Evolutionary conservation across 2,113 vertebrate genomes (phyloP).

Genomic region (Gallinago paraguaiae): DNA sequence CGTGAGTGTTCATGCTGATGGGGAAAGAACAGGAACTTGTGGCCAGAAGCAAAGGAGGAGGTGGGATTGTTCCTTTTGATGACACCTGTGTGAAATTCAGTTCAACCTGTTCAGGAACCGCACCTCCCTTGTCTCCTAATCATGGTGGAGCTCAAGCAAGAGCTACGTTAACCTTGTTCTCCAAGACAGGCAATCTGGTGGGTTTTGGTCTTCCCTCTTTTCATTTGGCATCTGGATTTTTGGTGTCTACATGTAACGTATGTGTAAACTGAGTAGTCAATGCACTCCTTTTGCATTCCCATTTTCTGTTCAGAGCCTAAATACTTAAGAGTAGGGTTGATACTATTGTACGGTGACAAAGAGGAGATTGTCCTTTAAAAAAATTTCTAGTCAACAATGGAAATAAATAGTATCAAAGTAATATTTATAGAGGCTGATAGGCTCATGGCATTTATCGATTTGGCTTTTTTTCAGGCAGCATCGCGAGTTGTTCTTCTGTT

Average conservation of each 20-base stretch:
- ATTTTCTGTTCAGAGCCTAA: not conserved
- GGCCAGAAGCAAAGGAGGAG: not conserved
- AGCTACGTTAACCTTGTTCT: not conserved
- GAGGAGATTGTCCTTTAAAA: not conserved
- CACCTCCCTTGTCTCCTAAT: not conserved
- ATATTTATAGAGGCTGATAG: not conserved
- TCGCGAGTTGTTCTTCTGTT: not conserved
- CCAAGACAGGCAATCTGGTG: not conserved
- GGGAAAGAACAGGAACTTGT: not conserved
- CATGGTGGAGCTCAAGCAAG: not conserved
- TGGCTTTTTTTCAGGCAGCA: fast-evolving
- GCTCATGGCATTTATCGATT: not conserved
- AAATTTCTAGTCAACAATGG: not conserved
- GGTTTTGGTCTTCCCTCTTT: not conserved
- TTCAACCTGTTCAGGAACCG: not conserved
- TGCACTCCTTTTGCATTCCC: not conserved
- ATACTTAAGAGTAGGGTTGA: not conserved
- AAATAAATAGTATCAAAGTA: not conserved
- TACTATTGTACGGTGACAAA: not conserved
- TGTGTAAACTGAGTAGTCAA: fast-evolving
- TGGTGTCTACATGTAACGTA: not conserved
- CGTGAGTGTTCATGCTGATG: not conserved
- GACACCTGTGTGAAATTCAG: not conserved
- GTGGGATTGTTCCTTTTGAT: not conserved
- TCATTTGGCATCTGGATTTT: not conserved